Evolutionary conservation across 2,113 vertebrate genomes (phyloP), one percentile per base, ranked within the genome.

Genomic region (Esox niger): DNA sequence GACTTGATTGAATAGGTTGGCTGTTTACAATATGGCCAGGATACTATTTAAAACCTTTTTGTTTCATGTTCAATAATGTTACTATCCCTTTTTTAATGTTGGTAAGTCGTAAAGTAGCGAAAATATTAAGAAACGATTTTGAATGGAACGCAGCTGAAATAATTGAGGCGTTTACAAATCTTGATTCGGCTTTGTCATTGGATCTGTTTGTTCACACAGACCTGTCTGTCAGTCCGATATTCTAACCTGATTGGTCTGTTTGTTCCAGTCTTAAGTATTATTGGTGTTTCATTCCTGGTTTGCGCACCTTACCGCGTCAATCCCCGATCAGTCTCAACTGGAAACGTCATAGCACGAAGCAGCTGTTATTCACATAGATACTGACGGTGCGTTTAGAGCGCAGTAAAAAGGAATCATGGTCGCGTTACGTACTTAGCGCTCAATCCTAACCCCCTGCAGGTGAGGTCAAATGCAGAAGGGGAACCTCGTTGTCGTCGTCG

Each of bases 391-490:
- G 47, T 64, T 69, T 6, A 11, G 5, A 10, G 46, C 78, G 80
- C 8, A 73, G 21, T 20, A 2, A 4, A 27, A 5, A 7, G 2
- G 27, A 15, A 20, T 25, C 2, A 2, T 1, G 4, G 3, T 2
- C 1, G 4, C 6, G 0, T 1, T 79, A 70, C 84, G 83, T 8
- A 62, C 21, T 49, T 66, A 35, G 17, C 74, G 78, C 73, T 62
- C 65, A 56, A 47, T 68, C 60, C n/a, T 68, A 72, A 82, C 83
- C 80, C 85, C 68, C 52, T 57, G 81, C 89, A 91, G 91, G 91
- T 93, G 89, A 90, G 88, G 86, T 90, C 84, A 87, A 83, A 88
- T 79, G 84, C 78, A 56, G 82, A 65, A 79, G 65, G 80, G 84
- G 85, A 88, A 86, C 74, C 59, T 6, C 8, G 47, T 21, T 52